phyloP scores from a whole-genome alignment of 2,797 vertebrate species.

The Nothura maculosa region DNA sequence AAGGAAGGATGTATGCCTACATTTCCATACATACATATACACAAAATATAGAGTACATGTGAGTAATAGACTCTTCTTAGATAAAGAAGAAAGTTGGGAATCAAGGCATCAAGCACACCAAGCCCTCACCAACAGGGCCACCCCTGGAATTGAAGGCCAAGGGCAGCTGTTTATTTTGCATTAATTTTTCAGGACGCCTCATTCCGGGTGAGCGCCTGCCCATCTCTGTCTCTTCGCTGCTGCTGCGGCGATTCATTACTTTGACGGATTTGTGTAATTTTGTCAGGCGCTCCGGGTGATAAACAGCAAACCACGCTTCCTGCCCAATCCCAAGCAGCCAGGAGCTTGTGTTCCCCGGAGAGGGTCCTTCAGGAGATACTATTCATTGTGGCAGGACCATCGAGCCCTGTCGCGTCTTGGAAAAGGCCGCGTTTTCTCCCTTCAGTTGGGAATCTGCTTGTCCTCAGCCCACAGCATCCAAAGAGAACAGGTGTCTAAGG shows the following conservation, averaged over 20 bases:
- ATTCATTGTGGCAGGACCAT: background rate
- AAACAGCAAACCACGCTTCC: constrained; percentile 68
- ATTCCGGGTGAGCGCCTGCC: constrained; percentile 55
- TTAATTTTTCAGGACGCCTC: constrained; percentile 68
- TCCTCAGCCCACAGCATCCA: background rate
- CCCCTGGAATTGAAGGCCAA: background rate
- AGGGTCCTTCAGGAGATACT: background rate
- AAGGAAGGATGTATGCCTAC: background rate
- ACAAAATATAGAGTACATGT: background rate
- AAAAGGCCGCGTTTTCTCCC: background rate
- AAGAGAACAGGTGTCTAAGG: background rate
- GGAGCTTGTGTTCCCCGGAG: background rate
- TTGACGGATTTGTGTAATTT: constrained; percentile 81
- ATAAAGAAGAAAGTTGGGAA: background rate
- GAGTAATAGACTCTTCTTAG: background rate
- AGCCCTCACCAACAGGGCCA: background rate
- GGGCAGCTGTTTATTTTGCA: constrained; percentile 46
- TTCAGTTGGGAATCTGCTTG: background rate
- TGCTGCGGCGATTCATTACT: constrained; percentile 75
- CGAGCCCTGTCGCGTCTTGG: background rate
- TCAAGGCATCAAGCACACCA: background rate
- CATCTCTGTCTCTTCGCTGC: constrained; percentile 75
- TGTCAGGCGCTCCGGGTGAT: constrained; percentile 75
- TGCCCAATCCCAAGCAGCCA: accelerated
- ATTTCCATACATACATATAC: background rate